Evolutionary conservation across 2,888 invertebrate genomes (phyloP), one percentile per base, ranked within the genome.

Genomic region (Smittia aterrima): DNA sequence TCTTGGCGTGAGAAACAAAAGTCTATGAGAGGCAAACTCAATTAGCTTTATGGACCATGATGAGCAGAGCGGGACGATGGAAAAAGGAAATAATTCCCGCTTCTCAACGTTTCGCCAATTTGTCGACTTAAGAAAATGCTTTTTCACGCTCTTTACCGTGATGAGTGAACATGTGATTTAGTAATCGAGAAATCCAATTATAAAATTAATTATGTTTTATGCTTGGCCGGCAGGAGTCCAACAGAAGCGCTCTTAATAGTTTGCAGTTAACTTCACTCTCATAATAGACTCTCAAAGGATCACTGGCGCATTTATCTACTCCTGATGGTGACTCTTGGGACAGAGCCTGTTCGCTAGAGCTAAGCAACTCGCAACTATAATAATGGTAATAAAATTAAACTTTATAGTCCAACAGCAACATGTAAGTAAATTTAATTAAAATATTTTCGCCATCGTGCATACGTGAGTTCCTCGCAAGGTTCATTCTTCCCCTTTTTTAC

Each of bases 341-440:
- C 3, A 4, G 3, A 47, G 47, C 3, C 47, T 13, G 47, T 3
- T 16, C 47, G 58, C 58, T 3, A 24, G 13, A 9, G 24, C 22
- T 22, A 24, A 6, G 24, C 58, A 58, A 22, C 58, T 58, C 24
- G 18, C 11, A 20, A 18, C 66, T 32, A 32, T 66, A 66, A 66
- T 66, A 66, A 66, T 16, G 40, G 66, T 66, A 66, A 66, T 66
- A 66, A 66, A 66, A 66, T 66, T 66, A 66, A 66, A 66, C 32
- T 66, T 66, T 66, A 66, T 40, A 66, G 66, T 66, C 38, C 20
- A n/a, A 11, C 25, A 38, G 25, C 32, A 38, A 38, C 66, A 66
- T 66, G 32, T 38, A 66, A 32, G 66, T 66, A 66, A 66, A 66
- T 66, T 66, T 66, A 66, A 66, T 66, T 66, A 66, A 66, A 66